Base-by-base conservation (phyloP, 1,140 invertebrate species). In the Drosophila navojoa region DNA sequence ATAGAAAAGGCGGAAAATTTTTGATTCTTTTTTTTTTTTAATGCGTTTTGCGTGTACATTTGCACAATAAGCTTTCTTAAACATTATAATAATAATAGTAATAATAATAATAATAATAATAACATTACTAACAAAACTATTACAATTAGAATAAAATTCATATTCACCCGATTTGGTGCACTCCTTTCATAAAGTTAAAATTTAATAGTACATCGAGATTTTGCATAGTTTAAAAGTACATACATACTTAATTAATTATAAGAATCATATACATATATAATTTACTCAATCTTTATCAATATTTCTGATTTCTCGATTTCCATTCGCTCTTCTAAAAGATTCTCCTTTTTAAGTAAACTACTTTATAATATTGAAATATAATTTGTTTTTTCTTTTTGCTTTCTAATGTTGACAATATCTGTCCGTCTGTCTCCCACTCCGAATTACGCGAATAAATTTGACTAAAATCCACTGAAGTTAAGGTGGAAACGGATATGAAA, bases 111-210 rank as follows among this genome's bases (percentile, higher is more conserved):
- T 84, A 85, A 85, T 79, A 75, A 63, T 86, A 86, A 86, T 89
- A 89, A 89, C 84, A 89, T 89, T 89, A 87, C 82, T 82, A 87
- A 87, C 82, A 87, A 89, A 89, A 87, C 80, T 86, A 77, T 81
- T 86, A 86, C 81, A 86, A 69, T 85, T 86, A 86, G 81, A 85
- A 86, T 86, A 86, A 85, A 85, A 85, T 85, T 85, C 72, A 79
- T 81, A 70, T 76, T 86, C 61, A 81, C 82, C 82, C 67, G 47
- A 58, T 53, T 45, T 74, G 47, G 61, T 77, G 70, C 19, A 40
- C 27, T 53, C 49, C 49, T 60, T 63, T 50, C 70, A 79, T 73
- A 76, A 76, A 66, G 69, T 81, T 86, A 86, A 86, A 86, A 86
- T 86, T 79, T 86, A 87, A 86, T 86, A 86, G 81, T 87, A 87